Evolutionary conservation across 2,888 invertebrate species (phyloP), one percentile per base, ranked within the genome.

Genomic region (Hydrotaea cyrtoneurina): DNA sequence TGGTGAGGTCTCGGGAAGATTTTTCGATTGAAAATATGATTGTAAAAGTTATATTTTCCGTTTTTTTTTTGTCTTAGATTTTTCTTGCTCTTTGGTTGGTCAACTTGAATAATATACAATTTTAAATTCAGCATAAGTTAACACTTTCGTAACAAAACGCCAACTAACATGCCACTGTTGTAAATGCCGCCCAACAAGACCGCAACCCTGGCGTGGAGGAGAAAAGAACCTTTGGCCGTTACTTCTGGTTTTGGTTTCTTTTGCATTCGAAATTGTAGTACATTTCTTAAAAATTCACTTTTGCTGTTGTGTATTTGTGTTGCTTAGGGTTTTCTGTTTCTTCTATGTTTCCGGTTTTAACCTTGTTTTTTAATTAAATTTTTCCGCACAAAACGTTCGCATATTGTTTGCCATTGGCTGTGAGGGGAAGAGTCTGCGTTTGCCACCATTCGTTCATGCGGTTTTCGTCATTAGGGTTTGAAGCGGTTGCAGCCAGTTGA

Each of bases 311-410:
- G 3, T 39, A 10, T 39, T 3, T 50, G 26, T 46, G 13, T 31
- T 64, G 26, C n/a, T n/a, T n/a, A n/a, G n/a, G n/a, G 19, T 26
- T 19, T 43, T 55, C 57, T 50, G n/a, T 7, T 50, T 43, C 2
- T 74, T 36, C 46, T 78, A n/a, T 23, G 21, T 39, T 79, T 82
- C 79, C 75, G 77, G 31, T 50, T 82, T 66, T 13, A 78, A 80
- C 64, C 77, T 80, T 76, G 84, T 77, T 59, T 83, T n/a, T 83
- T 85, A 82, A 79, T 81, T 79, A 71, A 86, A 62, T 81, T 79
- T 79, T 78, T 19, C 59, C 59, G 3, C 31, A 31, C 31, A 31
- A 53, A 7, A 53, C 17, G 46, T 46, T 46, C n/a, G 39, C 10
- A 39, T 13, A 13, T 39, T 39, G 11, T 39, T 39, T 39, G 39